Percentiles rank a stretch among this genome's conserved stretches.
Conservation (phyloP, 2,797 vertebrate species). For the Mormyrops boulengeri region DNA sequence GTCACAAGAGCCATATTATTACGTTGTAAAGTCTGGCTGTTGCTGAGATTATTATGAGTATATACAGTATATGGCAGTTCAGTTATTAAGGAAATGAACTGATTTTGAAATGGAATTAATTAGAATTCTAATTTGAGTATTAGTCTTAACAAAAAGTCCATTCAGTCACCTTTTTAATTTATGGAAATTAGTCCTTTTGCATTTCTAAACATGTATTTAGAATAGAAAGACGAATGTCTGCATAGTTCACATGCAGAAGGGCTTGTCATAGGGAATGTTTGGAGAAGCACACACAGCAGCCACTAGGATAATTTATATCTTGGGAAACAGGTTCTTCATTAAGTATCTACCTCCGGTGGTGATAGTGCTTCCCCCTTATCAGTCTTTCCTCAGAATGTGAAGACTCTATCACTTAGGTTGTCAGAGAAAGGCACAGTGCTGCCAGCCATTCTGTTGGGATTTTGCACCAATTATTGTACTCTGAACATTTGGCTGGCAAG, state of each 20-base stretch:
- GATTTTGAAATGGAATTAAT: conserved; percentile 11
- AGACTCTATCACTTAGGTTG: conserved; percentile 34
- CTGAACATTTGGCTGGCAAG: conserved; percentile 44
- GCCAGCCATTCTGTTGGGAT: conserved; percentile 24
- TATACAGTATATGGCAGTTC: not conserved
- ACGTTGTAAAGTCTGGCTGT: not conserved
- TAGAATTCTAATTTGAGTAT: conserved; percentile 5
- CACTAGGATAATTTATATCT: conserved; percentile 15
- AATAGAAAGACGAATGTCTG: not conserved
- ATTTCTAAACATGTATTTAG: conserved; percentile 1
- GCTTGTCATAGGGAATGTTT: conserved; percentile 10
- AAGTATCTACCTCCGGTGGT: conserved; percentile 26
- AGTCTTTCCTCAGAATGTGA: conserved; percentile 32
- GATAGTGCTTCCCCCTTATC: conserved; percentile 32
- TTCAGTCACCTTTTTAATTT: conserved; percentile 4
- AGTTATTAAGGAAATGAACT: not conserved
- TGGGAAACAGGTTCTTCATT: conserved; percentile 30
- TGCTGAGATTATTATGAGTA: not conserved
- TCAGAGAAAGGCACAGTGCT: conserved; percentile 30
- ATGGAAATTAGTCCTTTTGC: conserved; percentile 3
- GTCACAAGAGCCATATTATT: not conserved
- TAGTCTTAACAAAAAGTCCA: conserved; percentile 8
- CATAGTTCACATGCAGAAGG: not conserved
- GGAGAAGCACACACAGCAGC: conserved; percentile 16
- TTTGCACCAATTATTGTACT: conserved; percentile 39